Evolutionary conservation across 2,888 invertebrate genomes (phyloP).

Genomic region (Siphlonurus alternatus): DNA sequence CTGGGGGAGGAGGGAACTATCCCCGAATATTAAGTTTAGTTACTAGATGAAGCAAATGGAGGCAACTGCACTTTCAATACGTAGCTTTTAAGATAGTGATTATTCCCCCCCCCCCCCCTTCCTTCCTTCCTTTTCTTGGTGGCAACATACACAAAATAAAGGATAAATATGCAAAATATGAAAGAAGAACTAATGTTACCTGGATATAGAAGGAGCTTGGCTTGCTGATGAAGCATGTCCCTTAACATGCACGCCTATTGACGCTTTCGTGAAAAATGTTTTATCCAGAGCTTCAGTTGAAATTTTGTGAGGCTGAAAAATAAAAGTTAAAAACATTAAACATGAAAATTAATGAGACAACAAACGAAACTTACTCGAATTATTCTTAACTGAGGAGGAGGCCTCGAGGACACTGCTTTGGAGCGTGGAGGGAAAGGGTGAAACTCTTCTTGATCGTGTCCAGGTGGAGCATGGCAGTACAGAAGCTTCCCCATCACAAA

Average conservation of each 20-base stretch:
- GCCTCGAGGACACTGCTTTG: background rate
- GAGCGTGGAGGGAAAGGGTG: constrained; percentile 16
- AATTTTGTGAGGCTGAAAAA: constrained; percentile 19
- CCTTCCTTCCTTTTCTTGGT: too few relatives aligned
- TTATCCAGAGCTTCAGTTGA: constrained; percentile 41
- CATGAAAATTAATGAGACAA: background rate
- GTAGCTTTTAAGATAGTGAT: too few relatives aligned
- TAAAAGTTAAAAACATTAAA: background rate
- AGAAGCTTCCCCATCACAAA: constrained; percentile 72
- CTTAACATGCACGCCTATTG: constrained; percentile 28
- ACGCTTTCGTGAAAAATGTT: constrained; percentile 35
- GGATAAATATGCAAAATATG: too few relatives aligned
- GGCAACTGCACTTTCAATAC: too few relatives aligned
- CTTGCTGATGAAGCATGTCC: constrained; percentile 18
- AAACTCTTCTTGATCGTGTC: constrained; percentile 39
- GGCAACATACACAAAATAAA: too few relatives aligned
- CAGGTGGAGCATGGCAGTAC: constrained; percentile 72
- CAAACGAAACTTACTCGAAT: constrained; percentile 6
- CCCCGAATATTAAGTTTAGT: too few relatives aligned
- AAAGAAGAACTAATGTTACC: too few relatives aligned
- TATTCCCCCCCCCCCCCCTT: too few relatives aligned
- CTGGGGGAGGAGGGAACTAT: too few relatives aligned
- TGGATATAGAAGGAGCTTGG: too few relatives aligned
- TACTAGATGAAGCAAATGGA: too few relatives aligned
- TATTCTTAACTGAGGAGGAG: constrained; percentile 6